Base-by-base conservation (phyloP, 2,888 invertebrate species). In the Eilema sororculum region DNA sequence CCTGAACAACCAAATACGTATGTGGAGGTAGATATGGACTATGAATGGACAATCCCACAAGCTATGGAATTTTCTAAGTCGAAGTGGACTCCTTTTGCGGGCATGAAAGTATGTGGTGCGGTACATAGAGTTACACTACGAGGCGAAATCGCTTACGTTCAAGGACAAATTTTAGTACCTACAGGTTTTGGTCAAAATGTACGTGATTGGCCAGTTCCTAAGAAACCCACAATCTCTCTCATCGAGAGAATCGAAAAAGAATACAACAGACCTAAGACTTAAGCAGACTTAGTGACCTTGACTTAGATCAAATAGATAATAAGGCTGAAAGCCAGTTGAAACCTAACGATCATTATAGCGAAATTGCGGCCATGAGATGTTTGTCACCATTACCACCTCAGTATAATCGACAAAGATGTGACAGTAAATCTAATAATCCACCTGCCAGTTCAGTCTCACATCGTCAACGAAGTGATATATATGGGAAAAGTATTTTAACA, bases 1-100 rank as follows among this genome's bases (percentile, higher is more conserved):
- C 99, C 99, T 0, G 99, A 99, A 74, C 99, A 99, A 91, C 97
- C 97, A 2, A 98, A 99, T 84, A 99, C 99, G 0, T 99, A 99
- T 87, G 97, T 99, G 13, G 99, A 99, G 93, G 98, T 99, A 1
- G 98, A 98, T 87, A 96, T 99, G 94, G 98, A 99, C 87, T 98
- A 98, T 81, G 98, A 98, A 91, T 99, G 99, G 99, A 96, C 96
- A 0, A 98, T 99, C 70, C 98, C 98, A 0, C 96, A 96, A 41
- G 96, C 97, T 30, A 97, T 98, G 95, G 96, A 97, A 70, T 98
- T 98, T 91, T 97, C 98, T 24, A 99, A 99, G 94, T 97, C 99
- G 0, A 97, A 97, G 81, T 99, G 99, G 99, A 99, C 99, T 0
- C 99, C 99, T 0, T 99, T 99, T 91, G 97, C 98, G 30, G 99